phyloP scores from a whole-genome alignment of 2,797 vertebrate genomes.

The Scleropages formosus region DNA sequence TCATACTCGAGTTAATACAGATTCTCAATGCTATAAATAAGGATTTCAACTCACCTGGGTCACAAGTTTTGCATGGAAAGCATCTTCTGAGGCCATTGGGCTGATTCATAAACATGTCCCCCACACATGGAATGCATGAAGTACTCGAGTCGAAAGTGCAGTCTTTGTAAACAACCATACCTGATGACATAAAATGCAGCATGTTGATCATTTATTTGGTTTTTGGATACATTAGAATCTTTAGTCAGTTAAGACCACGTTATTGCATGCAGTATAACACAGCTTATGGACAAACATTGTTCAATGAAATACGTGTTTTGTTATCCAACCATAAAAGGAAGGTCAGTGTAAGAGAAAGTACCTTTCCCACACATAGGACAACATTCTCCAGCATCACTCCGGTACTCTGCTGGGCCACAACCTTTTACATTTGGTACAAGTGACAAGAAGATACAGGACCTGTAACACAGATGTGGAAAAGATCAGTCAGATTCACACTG shows the following conservation, averaged over 20 bases:
- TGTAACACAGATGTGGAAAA: too few species aligned
- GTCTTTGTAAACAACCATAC: slow-evolving; percentile 16
- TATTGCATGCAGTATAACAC: neutral
- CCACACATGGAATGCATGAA: slow-evolving; percentile 26
- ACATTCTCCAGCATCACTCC: slow-evolving; percentile 10
- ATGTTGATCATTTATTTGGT: neutral
- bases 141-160: slow-evolving; percentile 28
- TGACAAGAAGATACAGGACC: neutral
- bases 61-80: slow-evolving; percentile 26
- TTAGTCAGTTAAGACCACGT: too few species aligned
- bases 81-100: slow-evolving; percentile 22
- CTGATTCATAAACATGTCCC: slow-evolving; percentile 25
- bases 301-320: neutral
- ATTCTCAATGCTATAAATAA: neutral
- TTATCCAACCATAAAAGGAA: neutral
- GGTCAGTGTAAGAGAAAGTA: neutral
- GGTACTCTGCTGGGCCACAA: slow-evolving; percentile 25
- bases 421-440: neutral
- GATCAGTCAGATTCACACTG: neutral
- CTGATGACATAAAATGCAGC: slow-evolving; percentile 6
- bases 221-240: neutral
- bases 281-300: too few species aligned
- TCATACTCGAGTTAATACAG: neutral
- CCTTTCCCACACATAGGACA: slow-evolving; percentile 30
- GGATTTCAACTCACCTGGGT: slow-evolving; percentile 9